Base-by-base conservation (phyloP, 2,888 invertebrate species). In the Sinopyrophorus schimmeli region DNA sequence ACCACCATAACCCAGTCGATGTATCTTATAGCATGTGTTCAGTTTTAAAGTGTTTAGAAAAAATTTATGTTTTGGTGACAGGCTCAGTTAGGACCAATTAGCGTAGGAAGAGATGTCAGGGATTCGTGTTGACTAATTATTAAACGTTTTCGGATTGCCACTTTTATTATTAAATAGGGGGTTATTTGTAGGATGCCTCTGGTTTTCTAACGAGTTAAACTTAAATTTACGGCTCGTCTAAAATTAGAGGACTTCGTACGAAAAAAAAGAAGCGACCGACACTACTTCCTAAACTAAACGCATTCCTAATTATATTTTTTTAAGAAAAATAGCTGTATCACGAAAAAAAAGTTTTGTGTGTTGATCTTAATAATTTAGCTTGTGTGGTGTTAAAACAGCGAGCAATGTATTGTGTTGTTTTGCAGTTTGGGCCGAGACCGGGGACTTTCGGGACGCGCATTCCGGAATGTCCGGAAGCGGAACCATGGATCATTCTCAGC, bases 391-490 rank as follows among this genome's bases (percentile, higher is more conserved):
- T 18, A 24, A 49, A 40, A 53, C 62, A 55, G 50, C 67, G 67
- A 66, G 66, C 66, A 65, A 65, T 62, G 55, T 53, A 57, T 7
- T 27, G 20, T 55, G 53, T 66, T 65, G 62, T 75, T 72, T 83
- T 81, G 61, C 85, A 92, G 91, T 91, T 73, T 91, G 91, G 90
- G 89, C 91, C 56, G 91, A 91, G 75, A 87, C 87, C 47, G 89
- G 89, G 56, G 91, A 91, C 77, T 91, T 91, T 74, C 82, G 91
- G 62, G 91, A 91, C 76, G 82, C 87, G 58, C 89, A 89, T 64
- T 86, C 87, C 16, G 75, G 75, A 7, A 70, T 77, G 60, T 73
- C 82, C 1, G 81, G 82, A 51, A 77, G 81, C 55, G 72, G 74
- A 31, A 76, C 77, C 60, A 77, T 82, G 75, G 81, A 82, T 69